A percentile compares a stretch with the other conserved stretches of the same genome.
Evolutionary conservation across 2,888 invertebrate genomes (phyloP).

Genomic region (Cepaea hortensis): DNA sequence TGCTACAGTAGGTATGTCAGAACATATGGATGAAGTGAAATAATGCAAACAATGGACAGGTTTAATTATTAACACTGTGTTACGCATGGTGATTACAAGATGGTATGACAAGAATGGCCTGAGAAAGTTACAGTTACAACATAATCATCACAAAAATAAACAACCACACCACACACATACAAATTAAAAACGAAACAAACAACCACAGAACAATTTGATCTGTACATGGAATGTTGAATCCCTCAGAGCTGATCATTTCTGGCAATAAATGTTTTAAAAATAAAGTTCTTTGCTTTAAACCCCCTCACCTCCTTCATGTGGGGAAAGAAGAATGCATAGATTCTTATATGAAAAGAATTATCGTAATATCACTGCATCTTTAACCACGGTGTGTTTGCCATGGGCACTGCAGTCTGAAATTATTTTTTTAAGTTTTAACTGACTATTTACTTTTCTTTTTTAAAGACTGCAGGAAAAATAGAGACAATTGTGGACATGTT

Average conservation of each 20-base stretch:
- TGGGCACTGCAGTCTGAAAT: too few species aligned
- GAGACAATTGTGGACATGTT: too few species aligned
- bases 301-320: too few species aligned
- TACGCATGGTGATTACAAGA: background rate
- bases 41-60: background rate
- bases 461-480: too few species aligned
- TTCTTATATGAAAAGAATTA: background rate
- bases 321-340: conserved; percentile 17
- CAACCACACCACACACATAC: background rate
- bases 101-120: background rate
- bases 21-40: background rate
- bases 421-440: too few species aligned
- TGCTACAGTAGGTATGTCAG: background rate
- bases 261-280: too few species aligned
- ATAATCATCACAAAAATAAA: too few species aligned
- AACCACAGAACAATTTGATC: conserved; percentile 29
- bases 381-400: too few species aligned
- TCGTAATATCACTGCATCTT: too few species aligned
- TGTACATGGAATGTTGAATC: conserved; percentile 46
- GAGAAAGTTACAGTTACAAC: conserved; percentile 15
- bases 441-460: too few species aligned
- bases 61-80: background rate
- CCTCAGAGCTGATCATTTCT: conserved; percentile 19
- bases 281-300: too few species aligned
- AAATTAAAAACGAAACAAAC: background rate